Evolutionary conservation across 2,888 invertebrate species (phyloP).

Genomic region (Acronicta psi): DNA sequence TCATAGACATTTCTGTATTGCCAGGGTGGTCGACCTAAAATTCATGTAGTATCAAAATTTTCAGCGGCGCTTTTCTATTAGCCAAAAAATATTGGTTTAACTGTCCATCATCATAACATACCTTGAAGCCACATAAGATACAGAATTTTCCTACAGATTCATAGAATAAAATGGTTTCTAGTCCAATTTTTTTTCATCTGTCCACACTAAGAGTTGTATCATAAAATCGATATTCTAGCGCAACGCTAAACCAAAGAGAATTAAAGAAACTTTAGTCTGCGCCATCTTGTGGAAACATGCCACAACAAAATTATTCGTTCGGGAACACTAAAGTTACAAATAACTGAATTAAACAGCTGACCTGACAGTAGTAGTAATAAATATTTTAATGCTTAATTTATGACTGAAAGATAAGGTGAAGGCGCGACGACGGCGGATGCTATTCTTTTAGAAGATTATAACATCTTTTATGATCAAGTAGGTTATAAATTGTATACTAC

Average conservation of each 20-base stretch:
- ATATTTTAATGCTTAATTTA: background rate
- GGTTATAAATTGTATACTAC: too few relatives aligned
- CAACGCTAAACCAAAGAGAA: constrained; percentile 81
- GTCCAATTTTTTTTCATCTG: constrained; percentile 70
- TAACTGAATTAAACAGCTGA: constrained; percentile 11
- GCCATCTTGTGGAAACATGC: constrained; percentile 74
- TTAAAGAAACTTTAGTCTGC: constrained; percentile 55
- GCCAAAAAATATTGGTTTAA: background rate
- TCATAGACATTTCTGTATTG: constrained; percentile 87
- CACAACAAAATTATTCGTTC: constrained; percentile 45
- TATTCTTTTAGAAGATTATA: too few relatives aligned
- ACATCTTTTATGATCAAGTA: too few relatives aligned
- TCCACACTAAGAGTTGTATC: constrained; percentile 71
- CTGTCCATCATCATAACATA: constrained; percentile 2
- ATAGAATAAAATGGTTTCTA: constrained; percentile 39
- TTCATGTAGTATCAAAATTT: constrained; percentile 27
- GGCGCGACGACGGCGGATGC: background rate
- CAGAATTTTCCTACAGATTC: constrained; percentile 9
- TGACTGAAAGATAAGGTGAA: background rate
- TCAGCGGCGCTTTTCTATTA: constrained; percentile 23
- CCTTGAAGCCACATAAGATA: constrained; percentile 1
- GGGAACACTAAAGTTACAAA: constrained; percentile 28
- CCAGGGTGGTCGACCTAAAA: constrained; percentile 60
- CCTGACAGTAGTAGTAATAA: background rate
- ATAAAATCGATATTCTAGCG: constrained; percentile 86